A percentile compares a stretch with the other conserved stretches of the same genome.
phyloP scores from a whole-genome alignment of 2,888 invertebrate species.

The Pyralis farinalis region DNA sequence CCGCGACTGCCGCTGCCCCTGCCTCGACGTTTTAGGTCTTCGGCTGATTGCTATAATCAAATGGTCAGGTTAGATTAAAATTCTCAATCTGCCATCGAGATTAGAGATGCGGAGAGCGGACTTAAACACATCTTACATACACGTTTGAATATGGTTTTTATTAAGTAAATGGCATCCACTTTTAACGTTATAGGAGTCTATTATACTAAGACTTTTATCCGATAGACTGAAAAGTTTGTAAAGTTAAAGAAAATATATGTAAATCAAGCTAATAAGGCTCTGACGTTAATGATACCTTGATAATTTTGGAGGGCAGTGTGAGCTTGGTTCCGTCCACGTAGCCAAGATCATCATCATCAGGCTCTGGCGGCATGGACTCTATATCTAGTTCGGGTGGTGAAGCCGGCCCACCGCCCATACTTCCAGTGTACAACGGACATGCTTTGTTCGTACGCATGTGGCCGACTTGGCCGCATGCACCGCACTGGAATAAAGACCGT shows the following conservation, averaged over 20 bases:
- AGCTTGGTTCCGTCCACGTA: constrained; percentile 98
- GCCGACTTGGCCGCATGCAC: constrained; percentile 95
- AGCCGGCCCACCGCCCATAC: constrained; percentile 84
- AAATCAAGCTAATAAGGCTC: no score
- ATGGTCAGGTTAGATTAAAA: no score
- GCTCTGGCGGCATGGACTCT: constrained; percentile 88
- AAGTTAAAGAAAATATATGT: no score
- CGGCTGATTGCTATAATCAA: constrained; percentile 88
- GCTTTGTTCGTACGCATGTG: constrained; percentile 97
- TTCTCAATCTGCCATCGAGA: no score
- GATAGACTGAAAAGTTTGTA: no score
- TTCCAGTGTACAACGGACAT: constrained; percentile 94
- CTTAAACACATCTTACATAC: no score
- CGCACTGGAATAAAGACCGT: constrained; percentile 94
- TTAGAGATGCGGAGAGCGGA: no score
- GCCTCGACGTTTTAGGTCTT: constrained; percentile 90
- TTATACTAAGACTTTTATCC: no score
- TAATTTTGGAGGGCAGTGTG: constrained; percentile 91
- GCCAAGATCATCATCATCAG: constrained; percentile 91
- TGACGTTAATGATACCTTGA: constrained; percentile 84
- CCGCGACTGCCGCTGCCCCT: constrained; percentile 85
- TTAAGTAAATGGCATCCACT: no score
- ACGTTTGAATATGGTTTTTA: no score
- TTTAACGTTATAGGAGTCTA: no score
- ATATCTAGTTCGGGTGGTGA: constrained; percentile 85